Conservation (phyloP, 2,113 vertebrate species). For the Xiphophorus couchianus region DNA sequence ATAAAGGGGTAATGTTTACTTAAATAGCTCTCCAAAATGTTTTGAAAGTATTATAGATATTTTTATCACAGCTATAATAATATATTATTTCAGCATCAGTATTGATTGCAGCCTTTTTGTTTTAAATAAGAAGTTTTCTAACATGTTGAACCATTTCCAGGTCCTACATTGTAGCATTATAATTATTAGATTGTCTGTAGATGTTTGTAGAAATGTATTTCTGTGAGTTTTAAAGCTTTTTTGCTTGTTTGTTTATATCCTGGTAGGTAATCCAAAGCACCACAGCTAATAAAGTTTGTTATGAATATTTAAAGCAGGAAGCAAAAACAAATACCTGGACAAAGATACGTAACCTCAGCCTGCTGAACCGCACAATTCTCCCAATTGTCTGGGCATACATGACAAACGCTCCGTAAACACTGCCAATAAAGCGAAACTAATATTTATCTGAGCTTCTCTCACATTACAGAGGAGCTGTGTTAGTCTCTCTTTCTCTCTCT, state of each 20-base stretch:
- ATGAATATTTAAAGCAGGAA: not conserved
- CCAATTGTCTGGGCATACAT: not conserved
- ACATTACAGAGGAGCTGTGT: not conserved
- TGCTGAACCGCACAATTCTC: not conserved
- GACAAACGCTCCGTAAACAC: constrained; percentile 37
- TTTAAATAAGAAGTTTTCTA: not conserved
- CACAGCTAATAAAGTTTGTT: not conserved
- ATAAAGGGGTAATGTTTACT: not conserved
- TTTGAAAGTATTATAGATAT: not conserved
- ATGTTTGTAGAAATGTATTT: not conserved
- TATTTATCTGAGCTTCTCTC: constrained; percentile 37
- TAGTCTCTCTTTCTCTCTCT: not conserved
- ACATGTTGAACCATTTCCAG: not conserved
- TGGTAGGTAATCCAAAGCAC: not conserved
- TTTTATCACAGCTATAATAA: not conserved
- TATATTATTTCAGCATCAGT: not conserved
- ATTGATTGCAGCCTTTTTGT: not conserved
- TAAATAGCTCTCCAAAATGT: not conserved
- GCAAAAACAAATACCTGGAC: not conserved
- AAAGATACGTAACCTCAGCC: not conserved
- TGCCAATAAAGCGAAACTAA: constrained; percentile 26
- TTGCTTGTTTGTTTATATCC: not conserved
- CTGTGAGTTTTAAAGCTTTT: not conserved
- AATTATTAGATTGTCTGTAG: not conserved
- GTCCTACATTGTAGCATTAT: not conserved